phyloP scores from a whole-genome alignment of 2,113 vertebrate species.

The Bujurquina vittata region DNA sequence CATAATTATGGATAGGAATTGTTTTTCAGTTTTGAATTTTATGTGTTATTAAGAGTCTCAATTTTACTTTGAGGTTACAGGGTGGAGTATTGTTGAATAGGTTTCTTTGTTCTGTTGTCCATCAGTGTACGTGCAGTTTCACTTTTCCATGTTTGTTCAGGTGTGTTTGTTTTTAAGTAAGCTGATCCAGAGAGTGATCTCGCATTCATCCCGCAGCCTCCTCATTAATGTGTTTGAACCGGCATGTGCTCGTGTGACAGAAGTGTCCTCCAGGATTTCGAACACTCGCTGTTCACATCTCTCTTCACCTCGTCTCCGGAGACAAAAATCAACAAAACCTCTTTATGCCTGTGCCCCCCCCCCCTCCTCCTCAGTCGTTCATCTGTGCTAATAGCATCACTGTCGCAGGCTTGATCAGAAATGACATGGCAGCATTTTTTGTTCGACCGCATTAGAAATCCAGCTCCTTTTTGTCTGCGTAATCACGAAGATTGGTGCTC shows the following conservation, averaged over 20 bases:
- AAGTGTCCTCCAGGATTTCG: slow-evolving; percentile 5
- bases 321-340: background rate
- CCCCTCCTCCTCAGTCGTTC: background rate
- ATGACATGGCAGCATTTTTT: slow-evolving; percentile 58
- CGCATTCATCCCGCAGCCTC: background rate
- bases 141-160: slow-evolving; percentile 4
- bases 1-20: background rate
- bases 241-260: background rate
- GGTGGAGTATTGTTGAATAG: background rate
- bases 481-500: slow-evolving; percentile 27
- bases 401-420: background rate
- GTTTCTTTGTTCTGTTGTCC: background rate
- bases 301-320: background rate
- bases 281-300: background rate
- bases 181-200: background rate
- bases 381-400: background rate
- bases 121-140: background rate
- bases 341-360: background rate
- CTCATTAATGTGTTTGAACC: slow-evolving; percentile 4
- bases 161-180: background rate
- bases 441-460: slow-evolving; percentile 13
- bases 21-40: background rate
- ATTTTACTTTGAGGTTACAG: background rate
- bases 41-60: background rate
- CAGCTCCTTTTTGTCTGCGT: slow-evolving; percentile 36